phyloP scores from a whole-genome alignment of 2,113 vertebrate species.

The Pseudorhombus dupliciocellatus region DNA sequence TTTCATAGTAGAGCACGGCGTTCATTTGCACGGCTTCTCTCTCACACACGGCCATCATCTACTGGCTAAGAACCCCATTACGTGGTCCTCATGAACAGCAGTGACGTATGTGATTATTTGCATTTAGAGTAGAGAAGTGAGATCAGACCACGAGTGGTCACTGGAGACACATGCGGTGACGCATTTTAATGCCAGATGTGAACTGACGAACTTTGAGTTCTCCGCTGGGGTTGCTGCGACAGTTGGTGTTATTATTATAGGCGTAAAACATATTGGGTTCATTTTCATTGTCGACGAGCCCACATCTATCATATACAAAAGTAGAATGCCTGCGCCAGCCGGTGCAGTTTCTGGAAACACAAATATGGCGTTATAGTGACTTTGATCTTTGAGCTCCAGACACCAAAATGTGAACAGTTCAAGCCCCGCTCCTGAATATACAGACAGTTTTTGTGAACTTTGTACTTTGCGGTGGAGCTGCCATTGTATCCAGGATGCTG shows the following conservation, averaged over 20 bases:
- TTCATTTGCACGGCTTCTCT: neutral
- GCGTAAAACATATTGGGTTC: no score
- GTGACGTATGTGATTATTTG: neutral
- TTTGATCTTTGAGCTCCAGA: no score
- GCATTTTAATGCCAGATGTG: no score
- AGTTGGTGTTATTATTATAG: no score
- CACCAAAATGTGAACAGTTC: neutral
- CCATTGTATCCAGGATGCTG: constrained; percentile 42
- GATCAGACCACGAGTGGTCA: neutral
- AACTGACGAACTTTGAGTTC: no score
- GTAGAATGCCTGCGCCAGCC: no score
- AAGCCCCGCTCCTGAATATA: constrained; percentile 15
- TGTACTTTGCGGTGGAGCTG: constrained; percentile 38
- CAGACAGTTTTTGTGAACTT: constrained; percentile 29
- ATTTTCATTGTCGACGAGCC: no score
- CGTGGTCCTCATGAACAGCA: neutral
- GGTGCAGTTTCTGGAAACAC: no score
- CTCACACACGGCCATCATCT: neutral
- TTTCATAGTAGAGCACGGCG: neutral
- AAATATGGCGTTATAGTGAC: no score
- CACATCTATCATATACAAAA: no score
- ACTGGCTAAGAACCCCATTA: neutral
- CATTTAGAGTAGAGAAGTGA: neutral
- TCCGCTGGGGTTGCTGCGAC: no score
- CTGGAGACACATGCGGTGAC: neutral